Conservation (phyloP, 2,797 vertebrate genomes). For the Phyllotis vaccarum region DNA sequence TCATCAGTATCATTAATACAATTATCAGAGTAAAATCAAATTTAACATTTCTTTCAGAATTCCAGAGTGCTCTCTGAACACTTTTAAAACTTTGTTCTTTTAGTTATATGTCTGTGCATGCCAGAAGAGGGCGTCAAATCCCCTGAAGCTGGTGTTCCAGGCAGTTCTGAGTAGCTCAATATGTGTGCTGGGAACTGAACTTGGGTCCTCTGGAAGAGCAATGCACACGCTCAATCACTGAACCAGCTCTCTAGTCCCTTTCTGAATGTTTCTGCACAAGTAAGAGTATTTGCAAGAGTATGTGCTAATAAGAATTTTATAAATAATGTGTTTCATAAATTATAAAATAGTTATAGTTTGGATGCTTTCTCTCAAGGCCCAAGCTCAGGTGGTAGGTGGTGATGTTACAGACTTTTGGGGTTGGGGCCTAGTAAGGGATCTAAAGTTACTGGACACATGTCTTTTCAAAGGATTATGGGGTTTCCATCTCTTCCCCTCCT, state of each 20-base stretch:
- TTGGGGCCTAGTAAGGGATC: background rate
- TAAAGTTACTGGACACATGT: background rate
- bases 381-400: background rate
- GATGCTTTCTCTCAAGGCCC: background rate
- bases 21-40: background rate
- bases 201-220: background rate
- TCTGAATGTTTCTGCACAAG: background rate
- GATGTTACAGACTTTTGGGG: background rate
- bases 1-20: background rate
- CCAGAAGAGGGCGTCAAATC: too few relatives aligned
- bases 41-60: conserved; percentile 11
- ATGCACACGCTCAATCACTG: too few relatives aligned
- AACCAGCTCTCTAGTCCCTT: background rate
- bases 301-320: background rate
- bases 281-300: background rate
- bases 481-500: background rate
- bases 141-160: background rate
- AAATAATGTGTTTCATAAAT: background rate
- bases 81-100: background rate
- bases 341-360: background rate
- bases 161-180: background rate
- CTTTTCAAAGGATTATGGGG: background rate
- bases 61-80: background rate
- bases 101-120: background rate
- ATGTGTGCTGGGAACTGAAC: background rate